Conservation (phyloP, 2,888 invertebrate species). For the Lycocerus yunnanus region DNA sequence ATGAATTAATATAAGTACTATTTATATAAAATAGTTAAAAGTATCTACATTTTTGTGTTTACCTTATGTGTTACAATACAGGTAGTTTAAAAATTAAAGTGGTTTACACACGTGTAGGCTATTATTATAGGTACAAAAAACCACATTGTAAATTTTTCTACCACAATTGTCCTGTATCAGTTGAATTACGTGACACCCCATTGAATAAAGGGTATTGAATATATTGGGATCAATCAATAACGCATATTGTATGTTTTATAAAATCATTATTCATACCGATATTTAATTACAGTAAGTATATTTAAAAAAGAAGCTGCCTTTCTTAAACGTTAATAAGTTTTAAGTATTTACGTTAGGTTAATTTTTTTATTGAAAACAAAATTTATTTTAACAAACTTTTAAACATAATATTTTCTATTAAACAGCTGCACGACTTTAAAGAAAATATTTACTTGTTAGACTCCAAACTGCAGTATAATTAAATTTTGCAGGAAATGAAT, state of each 20-base stretch:
- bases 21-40: background rate
- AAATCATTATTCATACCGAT: background rate
- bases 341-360: background rate
- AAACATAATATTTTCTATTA: background rate
- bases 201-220: conserved; percentile 23
- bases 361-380: background rate
- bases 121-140: conserved; percentile 6
- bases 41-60: background rate
- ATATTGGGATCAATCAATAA: conserved; percentile 10
- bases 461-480: conserved; percentile 18
- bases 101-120: conserved; percentile 11
- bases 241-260: background rate
- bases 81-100: conserved; percentile 4
- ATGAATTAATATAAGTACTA: no score
- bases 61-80: background rate
- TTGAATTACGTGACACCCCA: conserved; percentile 20
- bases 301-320: background rate
- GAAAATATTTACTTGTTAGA: background rate
- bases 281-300: background rate
- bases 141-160: conserved; percentile 16
- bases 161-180: conserved; percentile 20
- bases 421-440: conserved; percentile 11
- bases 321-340: background rate
- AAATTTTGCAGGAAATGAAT: conserved; percentile 25
- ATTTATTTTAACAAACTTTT: background rate